Base-by-base conservation (phyloP, 2,113 vertebrate species). In the Myotis davidii region DNA sequence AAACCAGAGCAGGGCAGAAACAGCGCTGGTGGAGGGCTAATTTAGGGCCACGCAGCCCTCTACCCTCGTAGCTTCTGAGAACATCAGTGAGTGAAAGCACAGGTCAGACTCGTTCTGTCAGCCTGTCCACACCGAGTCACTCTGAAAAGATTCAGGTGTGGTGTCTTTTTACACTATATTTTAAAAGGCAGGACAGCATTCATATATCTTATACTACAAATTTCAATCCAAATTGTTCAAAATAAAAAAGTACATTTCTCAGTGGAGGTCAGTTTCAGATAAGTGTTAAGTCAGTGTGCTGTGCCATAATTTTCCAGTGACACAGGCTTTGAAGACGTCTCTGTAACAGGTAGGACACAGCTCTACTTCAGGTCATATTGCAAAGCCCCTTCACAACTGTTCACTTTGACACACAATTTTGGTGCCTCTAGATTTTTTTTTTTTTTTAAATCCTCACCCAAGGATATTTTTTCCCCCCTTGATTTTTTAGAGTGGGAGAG, bases 131-230 rank as follows among this genome's bases (percentile, higher is more conserved):
- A 61, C 12, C 1, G 18, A 93, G 34, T 50, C 70, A 69, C 39
- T 74, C 27, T 34, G 23, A 50, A 83, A 85, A 72, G 45, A 59
- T 42, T 13, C 6, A 3, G 27, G 27, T 65, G 64, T 32, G 29
- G 29, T 16, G 6, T 67, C 29, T 65, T 34, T 85, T 74, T 29
- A 56, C 27, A 37, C 50, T 70, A 0, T 73, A 14, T 69, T 77
- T 83, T 54, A 67, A 89, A 94, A 85, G 74, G 13, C 14, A 54
- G 39, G 12, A 25, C 72, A 67, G n/a, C 37, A 65, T 39, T 54
- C 29, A 20, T 69, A 23, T 23, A 39, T 78, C 79, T 90, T 64
- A 42, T 52, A 59, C 29, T 52, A 59, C 29, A 85, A 34, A 74
- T 37, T 65, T 64, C 18, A 70, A 12, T 21, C 8, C 45, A n/a